Evolutionary conservation across 1,140 invertebrate genomes (phyloP).

Genomic region (Patella vulgata): DNA sequence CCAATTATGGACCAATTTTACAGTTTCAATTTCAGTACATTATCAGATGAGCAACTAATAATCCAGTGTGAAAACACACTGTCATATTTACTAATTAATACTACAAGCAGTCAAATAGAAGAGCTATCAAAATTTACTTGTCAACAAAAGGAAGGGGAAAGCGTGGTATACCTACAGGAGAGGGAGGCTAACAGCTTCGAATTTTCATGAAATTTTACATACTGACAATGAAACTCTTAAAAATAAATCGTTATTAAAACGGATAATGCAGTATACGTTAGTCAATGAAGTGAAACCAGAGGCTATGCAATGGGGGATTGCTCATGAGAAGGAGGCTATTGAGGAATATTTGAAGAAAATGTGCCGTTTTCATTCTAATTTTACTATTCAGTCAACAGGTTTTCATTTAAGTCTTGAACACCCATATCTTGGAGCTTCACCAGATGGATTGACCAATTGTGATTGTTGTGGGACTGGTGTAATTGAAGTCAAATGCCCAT

Average conservation of each 20-base stretch:
- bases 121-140: constrained; percentile 8
- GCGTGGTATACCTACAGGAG: constrained; percentile 10
- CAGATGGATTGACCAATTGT: constrained; percentile 16
- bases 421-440: constrained; percentile 16
- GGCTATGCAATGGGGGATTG: background rate
- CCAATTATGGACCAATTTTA: too few relatives aligned
- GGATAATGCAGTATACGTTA: too few relatives aligned
- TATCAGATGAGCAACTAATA: too few relatives aligned
- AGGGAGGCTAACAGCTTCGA: constrained; percentile 9
- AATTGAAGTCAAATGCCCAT: constrained; percentile 20
- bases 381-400: constrained; percentile 4
- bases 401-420: constrained; percentile 6
- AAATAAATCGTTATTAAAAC: too few relatives aligned
- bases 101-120: too few relatives aligned
- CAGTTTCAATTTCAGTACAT: too few relatives aligned
- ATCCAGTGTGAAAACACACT: too few relatives aligned
- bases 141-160: too few relatives aligned
- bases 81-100: too few relatives aligned
- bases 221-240: background rate
- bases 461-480: constrained; percentile 16
- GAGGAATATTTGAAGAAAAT: background rate
- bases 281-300: too few relatives aligned
- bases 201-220: constrained; percentile 1
- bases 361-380: background rate
- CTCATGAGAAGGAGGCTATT: constrained; percentile 4